Base-by-base conservation (phyloP, 1,140 invertebrate genomes). In the Lasioglossum baleicum region DNA sequence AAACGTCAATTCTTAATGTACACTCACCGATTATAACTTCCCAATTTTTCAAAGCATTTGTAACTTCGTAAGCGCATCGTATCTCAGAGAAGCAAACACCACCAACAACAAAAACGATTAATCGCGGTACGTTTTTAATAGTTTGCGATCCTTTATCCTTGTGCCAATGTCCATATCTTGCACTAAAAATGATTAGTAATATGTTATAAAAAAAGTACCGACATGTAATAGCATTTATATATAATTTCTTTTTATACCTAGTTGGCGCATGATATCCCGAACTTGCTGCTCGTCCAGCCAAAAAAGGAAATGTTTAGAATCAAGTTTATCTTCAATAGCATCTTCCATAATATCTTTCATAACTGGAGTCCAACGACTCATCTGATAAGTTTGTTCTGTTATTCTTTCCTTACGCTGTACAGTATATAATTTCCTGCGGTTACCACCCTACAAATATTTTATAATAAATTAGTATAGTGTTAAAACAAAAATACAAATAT, bases 271-370 rank as follows among this genome's bases (percentile, higher is more conserved):
- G 96, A 89, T 98, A 98, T 67, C 96, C 96, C 26, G 97, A 96
- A 66, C 96, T 96, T 75, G 97, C 96, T 20, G 97, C 96, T 74
- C 98, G 95, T 17, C 98, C 98, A 75, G 97, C 97, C 73, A 99
- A 95, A 93, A 97, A 99, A 99, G 98, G 91, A 99, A 99, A 92
- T 99, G 98, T 92, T 98, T 98, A 22, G 96, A 94, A 92, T 99
- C 99, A 65, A 99, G 93, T 93, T 99, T 99, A 83, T 99, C 99
- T 67, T 99, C 99, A 88, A 99, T 98, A 60, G 96, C 96, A 93
- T 99, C 99, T 94, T 99, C 99, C 95, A 99, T 98, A 42, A 99
- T 96, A 91, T 99, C 98, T 93, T 99, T 99, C 42, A 99, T 94
- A 26, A 99, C 95, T 0, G 99, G 99, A 13, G 99, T 99, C 99